Percentiles rank a stretch among this genome's conserved stretches.
Conservation (phyloP, 2,797 vertebrate species). For the Centropyge bicolor region DNA sequence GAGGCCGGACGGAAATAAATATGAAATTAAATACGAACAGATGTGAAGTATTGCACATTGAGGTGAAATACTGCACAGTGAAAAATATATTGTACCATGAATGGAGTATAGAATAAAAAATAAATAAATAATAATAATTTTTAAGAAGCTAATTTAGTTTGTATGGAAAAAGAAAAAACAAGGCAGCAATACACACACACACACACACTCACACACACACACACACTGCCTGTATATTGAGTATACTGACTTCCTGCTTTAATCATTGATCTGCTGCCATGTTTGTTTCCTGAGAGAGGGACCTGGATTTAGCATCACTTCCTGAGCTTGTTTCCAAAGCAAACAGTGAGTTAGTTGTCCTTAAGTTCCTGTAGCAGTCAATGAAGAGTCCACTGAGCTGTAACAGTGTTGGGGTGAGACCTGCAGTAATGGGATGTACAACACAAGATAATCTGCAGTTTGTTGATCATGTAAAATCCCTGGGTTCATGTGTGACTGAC, state of each 20-base stretch:
- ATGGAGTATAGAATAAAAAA: too few relatives aligned
- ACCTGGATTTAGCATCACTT: background rate
- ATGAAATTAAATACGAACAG: too few relatives aligned
- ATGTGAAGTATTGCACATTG: too few relatives aligned
- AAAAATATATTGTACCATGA: too few relatives aligned
- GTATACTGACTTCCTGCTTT: background rate
- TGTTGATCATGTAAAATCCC: constrained; percentile 25
- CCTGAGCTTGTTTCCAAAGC: background rate
- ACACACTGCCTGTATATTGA: too few relatives aligned
- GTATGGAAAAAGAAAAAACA: background rate
- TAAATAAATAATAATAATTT: too few relatives aligned
- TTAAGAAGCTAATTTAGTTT: too few relatives aligned
- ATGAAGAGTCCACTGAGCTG: too few relatives aligned
- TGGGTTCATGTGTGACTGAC: constrained; percentile 35
- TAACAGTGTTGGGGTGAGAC: background rate
- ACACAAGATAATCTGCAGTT: constrained; percentile 6
- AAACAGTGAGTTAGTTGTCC: too few relatives aligned
- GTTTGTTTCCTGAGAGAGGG: background rate
- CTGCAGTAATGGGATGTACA: background rate
- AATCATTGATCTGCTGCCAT: background rate
- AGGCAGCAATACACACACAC: background rate
- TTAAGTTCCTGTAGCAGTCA: background rate
- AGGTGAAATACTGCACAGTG: too few relatives aligned
- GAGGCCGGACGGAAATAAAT: too few relatives aligned
- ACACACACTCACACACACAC: too few relatives aligned